A percentile compares a stretch with the other conserved stretches of the same genome.
Evolutionary conservation across 2,888 invertebrate species (phyloP).

Genomic region (Palloptera scutellata): DNA sequence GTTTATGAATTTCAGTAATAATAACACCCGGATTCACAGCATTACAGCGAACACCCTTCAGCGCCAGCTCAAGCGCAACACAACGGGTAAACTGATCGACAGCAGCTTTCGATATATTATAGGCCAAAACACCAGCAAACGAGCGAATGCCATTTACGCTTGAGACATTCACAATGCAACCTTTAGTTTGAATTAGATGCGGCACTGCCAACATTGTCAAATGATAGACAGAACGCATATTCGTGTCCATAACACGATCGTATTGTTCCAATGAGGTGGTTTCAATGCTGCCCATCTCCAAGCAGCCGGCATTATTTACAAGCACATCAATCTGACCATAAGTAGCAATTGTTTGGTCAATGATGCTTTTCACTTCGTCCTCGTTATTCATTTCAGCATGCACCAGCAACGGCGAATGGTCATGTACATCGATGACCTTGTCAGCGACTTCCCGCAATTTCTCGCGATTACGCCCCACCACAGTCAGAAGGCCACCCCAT

Average conservation of each 20-base stretch:
- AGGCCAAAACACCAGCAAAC: slow-evolving; percentile 89
- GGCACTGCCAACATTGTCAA: slow-evolving; percentile 89
- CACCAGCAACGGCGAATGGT: slow-evolving; percentile 67
- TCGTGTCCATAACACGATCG: slow-evolving; percentile 88
- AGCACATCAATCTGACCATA: slow-evolving; percentile 83
- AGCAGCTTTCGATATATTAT: slow-evolving; percentile 92
- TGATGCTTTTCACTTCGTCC: slow-evolving; percentile 74
- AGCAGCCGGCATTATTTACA: slow-evolving; percentile 88
- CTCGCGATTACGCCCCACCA: slow-evolving; percentile 76
- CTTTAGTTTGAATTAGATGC: slow-evolving; percentile 81
- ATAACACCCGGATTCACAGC: slow-evolving; percentile 92
- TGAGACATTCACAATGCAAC: slow-evolving; percentile 95
- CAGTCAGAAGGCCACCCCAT: slow-evolving; percentile 70
- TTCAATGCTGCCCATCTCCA: slow-evolving; percentile 85
- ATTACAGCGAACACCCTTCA: slow-evolving; percentile 87
- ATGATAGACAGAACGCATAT: slow-evolving; percentile 83
- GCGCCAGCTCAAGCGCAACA: slow-evolving; percentile 84
- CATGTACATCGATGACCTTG: slow-evolving; percentile 63
- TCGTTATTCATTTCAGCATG: slow-evolving; percentile 79
- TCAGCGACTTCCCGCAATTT: slow-evolving; percentile 72
- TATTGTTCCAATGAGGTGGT: slow-evolving; percentile 85
- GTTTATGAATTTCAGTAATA: slow-evolving; percentile 85
- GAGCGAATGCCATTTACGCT: slow-evolving; percentile 92
- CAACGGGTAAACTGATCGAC: slow-evolving; percentile 95
- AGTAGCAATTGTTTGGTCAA: slow-evolving; percentile 76